Percentiles rank a stretch among this genome's conserved stretches.
These are phyloP conservation scores for Agapostemon virescens DNA, from an alignment of 2,888 invertebrate species.

Conservation along the genomic window DNA sequence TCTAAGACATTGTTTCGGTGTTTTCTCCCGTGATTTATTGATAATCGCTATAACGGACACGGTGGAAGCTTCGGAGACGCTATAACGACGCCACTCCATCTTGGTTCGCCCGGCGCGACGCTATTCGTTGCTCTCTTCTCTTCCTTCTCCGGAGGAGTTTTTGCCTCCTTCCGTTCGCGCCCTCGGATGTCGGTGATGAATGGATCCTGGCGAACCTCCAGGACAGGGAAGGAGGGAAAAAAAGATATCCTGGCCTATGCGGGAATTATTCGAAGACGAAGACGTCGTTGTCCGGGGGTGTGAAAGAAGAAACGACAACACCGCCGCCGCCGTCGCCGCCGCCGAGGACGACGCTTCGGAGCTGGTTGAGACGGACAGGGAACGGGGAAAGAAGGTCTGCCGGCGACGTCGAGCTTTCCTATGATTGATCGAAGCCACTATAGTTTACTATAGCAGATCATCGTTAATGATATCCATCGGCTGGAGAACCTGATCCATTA, in stretches of 20 bases:
- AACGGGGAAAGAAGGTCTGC: conserved; percentile 66
- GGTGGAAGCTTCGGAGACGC: conserved; percentile 43
- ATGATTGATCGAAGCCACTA: conserved; percentile 73
- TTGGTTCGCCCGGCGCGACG: conserved; percentile 54
- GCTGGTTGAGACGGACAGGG: conserved; percentile 55
- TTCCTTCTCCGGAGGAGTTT: conserved; percentile 55
- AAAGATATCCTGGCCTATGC: conserved; percentile 67
- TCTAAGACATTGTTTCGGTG: conserved; percentile 38
- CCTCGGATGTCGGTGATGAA: conserved; percentile 68
- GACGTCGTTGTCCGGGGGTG: conserved; percentile 59
- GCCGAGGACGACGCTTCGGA: conserved; percentile 20
- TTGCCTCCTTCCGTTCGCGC: conserved; percentile 65
- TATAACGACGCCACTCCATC: conserved; percentile 63
- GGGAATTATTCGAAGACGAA: conserved; percentile 69
- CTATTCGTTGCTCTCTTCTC: conserved; percentile 59
- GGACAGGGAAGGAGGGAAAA: conserved; percentile 56
- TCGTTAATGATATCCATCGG: conserved; percentile 70
- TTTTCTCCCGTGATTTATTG: conserved; percentile 54
- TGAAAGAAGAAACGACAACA: conserved; percentile 69
- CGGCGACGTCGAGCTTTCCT: conserved; percentile 69
- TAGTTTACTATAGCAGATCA: conserved; percentile 63
- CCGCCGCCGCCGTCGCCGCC: conserved; percentile 26
- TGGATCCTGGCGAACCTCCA: conserved; percentile 69
- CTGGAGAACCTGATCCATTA: conserved; percentile 67
- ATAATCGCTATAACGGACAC: conserved; percentile 54